Evolutionary conservation across 2,888 invertebrate species (phyloP).

Genomic region (Anoplius nigerrimus): DNA sequence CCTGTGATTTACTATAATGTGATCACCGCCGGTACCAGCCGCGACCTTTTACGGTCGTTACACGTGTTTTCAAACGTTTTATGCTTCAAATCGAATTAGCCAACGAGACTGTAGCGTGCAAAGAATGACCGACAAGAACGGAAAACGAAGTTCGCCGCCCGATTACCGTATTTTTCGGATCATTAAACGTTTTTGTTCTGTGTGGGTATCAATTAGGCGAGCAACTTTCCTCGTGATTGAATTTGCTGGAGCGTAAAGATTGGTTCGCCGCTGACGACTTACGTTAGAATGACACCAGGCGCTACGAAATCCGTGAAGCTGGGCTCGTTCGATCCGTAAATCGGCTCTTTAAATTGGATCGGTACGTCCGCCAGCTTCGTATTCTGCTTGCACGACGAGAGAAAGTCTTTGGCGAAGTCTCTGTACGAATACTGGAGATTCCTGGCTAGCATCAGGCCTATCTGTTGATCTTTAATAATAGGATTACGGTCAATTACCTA

Average conservation of each 20-base stretch:
- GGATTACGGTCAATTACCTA: no score
- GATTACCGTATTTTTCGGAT: not conserved
- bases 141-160: not conserved
- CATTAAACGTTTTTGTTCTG: not conserved
- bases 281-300: slow-evolving; percentile 96
- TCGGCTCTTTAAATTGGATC: slow-evolving; percentile 91
- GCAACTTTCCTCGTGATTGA: not conserved
- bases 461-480: slow-evolving; percentile 86
- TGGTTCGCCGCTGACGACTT: slow-evolving; percentile 71
- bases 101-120: no score
- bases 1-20: no score
- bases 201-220: no score
- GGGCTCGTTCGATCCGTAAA: slow-evolving; percentile 91
- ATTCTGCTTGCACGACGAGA: slow-evolving; percentile 86
- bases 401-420: slow-evolving; percentile 85
- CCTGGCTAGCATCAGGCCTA: slow-evolving; percentile 90
- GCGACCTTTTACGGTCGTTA: no score
- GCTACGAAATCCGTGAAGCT: slow-evolving; percentile 98
- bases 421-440: slow-evolving; percentile 91
- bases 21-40: no score
- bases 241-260: not conserved
- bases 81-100: no score
- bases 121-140: not conserved
- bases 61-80: no score
- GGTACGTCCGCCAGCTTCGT: slow-evolving; percentile 92